Evolutionary conservation across 2,113 vertebrate genomes (phyloP), one percentile per base, ranked within the genome.

Genomic region (Aviceda subcristata): DNA sequence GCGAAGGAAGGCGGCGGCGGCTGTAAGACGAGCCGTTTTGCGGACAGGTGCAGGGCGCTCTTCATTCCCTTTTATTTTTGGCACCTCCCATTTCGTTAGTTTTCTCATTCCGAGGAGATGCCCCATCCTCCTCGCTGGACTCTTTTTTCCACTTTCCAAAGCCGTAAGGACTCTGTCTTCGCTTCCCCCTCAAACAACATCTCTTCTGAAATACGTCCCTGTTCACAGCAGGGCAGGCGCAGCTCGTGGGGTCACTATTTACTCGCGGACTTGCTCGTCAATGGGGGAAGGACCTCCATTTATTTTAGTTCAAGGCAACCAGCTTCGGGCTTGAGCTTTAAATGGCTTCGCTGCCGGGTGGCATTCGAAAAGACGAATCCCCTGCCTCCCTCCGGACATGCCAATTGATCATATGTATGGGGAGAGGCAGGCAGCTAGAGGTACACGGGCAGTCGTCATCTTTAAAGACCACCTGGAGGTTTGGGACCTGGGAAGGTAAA

Each of bases 1-100:
- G 23, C 2, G 34, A 10, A 21, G 76, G 32, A 3, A 9, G 32
- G 84, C 7, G 12, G 41, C 0, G 15, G 76, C 0, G 18, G 56
- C 86, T 67, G 81, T 90, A 83, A 86, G 81, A 27, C 0, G 88
- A 95, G 73, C 95, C 4, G 32, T 3, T 1, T 0, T 3, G 3
- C 68, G 38, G 76, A 72, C 91, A 91, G 68, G 67, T 68, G 95
- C 91, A 82, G 48, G 26, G 39, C 67, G 27, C 88, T 60, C 59
- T 27, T 23, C 73, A 56, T 38, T 41, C 66, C 84, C 53, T 57
- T 85, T 68, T n/a, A 41, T 60, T 50, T 94, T 74, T 3, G 0
- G 86, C 91, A 45, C 80, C 60, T 62, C 73, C 53, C n/a, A 0
- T 30, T 15, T 17, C 34, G 30, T 30, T 59, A 7, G 17, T n/a